Base-by-base conservation (phyloP, 2,888 invertebrate genomes). In the Drosophila fungiperda region DNA sequence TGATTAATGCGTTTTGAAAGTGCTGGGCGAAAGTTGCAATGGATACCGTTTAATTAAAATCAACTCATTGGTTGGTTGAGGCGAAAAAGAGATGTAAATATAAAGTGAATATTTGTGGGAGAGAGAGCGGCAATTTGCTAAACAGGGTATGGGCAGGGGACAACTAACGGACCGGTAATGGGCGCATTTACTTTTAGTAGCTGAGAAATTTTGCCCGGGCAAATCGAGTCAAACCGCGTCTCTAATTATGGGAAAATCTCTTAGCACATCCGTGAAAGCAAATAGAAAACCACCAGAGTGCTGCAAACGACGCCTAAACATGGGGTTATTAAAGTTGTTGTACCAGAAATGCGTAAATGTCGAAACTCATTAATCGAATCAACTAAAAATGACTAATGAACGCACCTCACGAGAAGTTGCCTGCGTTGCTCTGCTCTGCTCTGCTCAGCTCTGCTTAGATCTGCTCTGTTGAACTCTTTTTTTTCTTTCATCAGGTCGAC, bases 181-280 rank as follows among this genome's bases (percentile, higher is more conserved):
- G 87, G 82, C 53, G 74, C 89, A 87, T 82, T 86, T 74, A 76
- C 68, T 59, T 89, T 82, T 82, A 86, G 75, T 89, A 76, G 83
- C 88, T 86, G 86, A 86, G 86, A 86, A 86, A 89, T 82, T 45
- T 87, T 72, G 83, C 86, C 82, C 57, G 58, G 63, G 63, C 84
- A 77, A 89, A 83, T 80, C 68, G 78, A 65, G 76, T 74, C 68
- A 59, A 85, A 76, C 70, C 65, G 57, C 60, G 64, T 32, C 86
- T 85, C 87, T 89, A 90, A 90, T 89, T 89, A 87, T 89, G 89
- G 88, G 89, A 89, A 89, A 85, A 87, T 62, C 83, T 81, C 76
- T 70, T 71, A 71, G 62, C 78, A 75, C 76, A 85, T 87, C 78
- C 87, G 84, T 77, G 63, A 78, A 88, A 71, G 70, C 65, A 73